Conservation (phyloP, 1,140 invertebrate species). For the Plectrocnemia conspersa region DNA sequence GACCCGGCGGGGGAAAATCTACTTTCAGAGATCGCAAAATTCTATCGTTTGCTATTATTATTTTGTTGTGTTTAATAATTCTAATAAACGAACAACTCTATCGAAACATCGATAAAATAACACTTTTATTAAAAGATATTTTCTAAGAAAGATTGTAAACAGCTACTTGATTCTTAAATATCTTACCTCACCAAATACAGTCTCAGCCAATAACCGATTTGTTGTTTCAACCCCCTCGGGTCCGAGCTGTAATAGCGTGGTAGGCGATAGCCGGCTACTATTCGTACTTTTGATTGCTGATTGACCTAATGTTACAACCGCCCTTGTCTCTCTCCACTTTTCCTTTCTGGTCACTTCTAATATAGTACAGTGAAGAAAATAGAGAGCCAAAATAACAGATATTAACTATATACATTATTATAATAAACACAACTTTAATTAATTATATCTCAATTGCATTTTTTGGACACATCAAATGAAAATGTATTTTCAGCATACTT, state of each 20-base stretch:
- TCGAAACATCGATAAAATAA: conserved; percentile 13
- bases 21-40: not conserved
- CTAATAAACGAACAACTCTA: not conserved
- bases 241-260: conserved; percentile 13
- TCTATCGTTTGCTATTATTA: not conserved
- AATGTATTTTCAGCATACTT: no score
- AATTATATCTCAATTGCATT: no score
- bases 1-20: conserved; percentile 19
- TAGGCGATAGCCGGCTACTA: conserved; percentile 19
- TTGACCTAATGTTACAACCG: conserved; percentile 35
- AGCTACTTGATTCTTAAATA: conserved; percentile 21
- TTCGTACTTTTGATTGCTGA: conserved; percentile 36
- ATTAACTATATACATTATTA: not conserved
- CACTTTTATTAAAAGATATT: conserved; percentile 3
- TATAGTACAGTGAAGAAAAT: conserved; percentile 12
- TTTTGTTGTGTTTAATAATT: not conserved
- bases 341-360: conserved; percentile 27
- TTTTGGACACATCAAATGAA: not conserved
- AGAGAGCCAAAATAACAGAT: not conserved
- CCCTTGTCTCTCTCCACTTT: conserved; percentile 20
- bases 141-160: not conserved
- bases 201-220: conserved; percentile 26
- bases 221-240: conserved; percentile 2
- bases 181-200: conserved; percentile 32
- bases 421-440: no score